Percentiles rank a stretch among this genome's conserved stretches.
These are phyloP conservation scores for Papilio gigon DNA, from an alignment of 2,888 invertebrate genomes.

Conservation along the genomic window DNA sequence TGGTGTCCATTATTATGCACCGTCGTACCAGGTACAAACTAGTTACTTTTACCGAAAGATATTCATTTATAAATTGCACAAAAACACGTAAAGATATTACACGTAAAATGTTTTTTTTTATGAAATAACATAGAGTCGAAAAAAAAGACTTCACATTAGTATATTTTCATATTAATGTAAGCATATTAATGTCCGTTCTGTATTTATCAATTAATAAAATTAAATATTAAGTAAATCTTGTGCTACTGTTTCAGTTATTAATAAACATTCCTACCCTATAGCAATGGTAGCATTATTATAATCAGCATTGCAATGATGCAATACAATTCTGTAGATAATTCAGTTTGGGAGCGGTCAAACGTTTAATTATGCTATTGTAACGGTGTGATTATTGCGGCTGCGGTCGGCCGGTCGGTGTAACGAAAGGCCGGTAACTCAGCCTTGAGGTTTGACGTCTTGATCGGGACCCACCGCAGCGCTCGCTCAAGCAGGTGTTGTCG, in stretches of 20 bases:
- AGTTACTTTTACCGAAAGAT: background rate
- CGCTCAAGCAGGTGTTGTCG: constrained; percentile 75
- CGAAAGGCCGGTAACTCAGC: constrained; percentile 67
- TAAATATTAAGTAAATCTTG: no score
- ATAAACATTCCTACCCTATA: background rate
- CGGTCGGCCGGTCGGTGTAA: constrained; percentile 65
- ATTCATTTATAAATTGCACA: background rate
- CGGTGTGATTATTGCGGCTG: constrained; percentile 63
- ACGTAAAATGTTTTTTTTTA: no score
- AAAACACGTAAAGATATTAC: no score
- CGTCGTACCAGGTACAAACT: background rate
- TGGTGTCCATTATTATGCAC: constrained; percentile 1
- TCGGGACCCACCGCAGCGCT: constrained; percentile 81
- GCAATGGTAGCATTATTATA: constrained; percentile 27
- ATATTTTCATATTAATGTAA: no score
- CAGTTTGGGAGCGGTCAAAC: constrained; percentile 47
- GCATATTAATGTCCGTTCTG: no score
- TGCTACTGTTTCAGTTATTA: no score
- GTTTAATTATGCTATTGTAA: constrained; percentile 59
- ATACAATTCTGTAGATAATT: constrained; percentile 45
- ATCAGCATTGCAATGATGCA: constrained; percentile 25
- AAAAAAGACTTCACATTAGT: no score
- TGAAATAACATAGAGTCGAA: no score
- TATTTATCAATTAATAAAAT: no score
- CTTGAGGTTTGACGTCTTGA: constrained; percentile 82